Evolutionary conservation across 2,113 vertebrate genomes (phyloP), one percentile per base, ranked within the genome.

Genomic region (Canis aureus): DNA sequence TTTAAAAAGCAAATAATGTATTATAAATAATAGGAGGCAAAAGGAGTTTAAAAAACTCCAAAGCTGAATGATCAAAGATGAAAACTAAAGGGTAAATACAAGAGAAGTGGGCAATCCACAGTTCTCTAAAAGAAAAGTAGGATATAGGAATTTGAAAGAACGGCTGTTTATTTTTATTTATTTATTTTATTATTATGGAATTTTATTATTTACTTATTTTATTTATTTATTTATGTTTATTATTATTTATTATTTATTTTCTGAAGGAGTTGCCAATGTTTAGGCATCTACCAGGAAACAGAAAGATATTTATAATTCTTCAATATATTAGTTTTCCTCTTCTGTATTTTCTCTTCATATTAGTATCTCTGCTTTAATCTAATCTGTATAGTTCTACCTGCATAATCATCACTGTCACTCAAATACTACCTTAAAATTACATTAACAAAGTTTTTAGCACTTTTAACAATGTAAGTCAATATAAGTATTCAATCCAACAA

Each of bases 61-160:
- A 29, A 57, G 35, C 19, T 59, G 25, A 73, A 32, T 80, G 90
- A 95, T 38, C 62, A 85, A 82, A 82, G 8, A 73, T 49, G 17
- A 64, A 93, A 92, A 89, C 22, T 84, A 49, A 85, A 97, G 89
- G 55, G 32, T n/a, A 78, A 92, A 62, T 66, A 87, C 3, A 59
- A 43, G n/a, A 82, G 16, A 62, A 88, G 0, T 73, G 5, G 95
- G 57, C 49, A 79, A 64, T 1, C 17, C 29, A 62, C 11, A 69
- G 11, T n/a, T 66, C 60, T 93, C n/a, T 73, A 64, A 73, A 43
- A 16, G 60, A 95, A 86, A 95, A 66, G 6, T 4, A 38, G 57
- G 85, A 85, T 51, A 80, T 2, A 49, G 17, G 13, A 80, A 67
- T 51, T 49, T 11, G 49, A 92, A 86, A 80, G 62, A 55, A 80